These are phyloP conservation scores for Drosophila biarmipes DNA, from an alignment of 1,140 invertebrate species.

Conservation along the genomic window DNA sequence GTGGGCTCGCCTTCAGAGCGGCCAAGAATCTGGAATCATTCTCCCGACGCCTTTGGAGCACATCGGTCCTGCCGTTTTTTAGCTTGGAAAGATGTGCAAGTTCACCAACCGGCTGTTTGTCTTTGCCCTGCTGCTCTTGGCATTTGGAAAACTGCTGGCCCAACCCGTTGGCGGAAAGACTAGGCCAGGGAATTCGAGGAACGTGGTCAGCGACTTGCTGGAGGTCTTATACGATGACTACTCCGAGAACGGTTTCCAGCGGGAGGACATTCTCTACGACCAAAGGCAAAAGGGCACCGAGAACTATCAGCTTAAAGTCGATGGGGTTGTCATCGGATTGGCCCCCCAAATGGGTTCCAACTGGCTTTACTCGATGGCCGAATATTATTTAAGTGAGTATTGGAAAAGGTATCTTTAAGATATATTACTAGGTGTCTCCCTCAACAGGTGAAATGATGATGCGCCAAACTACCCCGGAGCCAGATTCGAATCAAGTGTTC, in stretches of 20 bases:
- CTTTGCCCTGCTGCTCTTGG: conserved; percentile 54
- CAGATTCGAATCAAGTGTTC: conserved; percentile 26
- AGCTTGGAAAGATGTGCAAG: conserved; percentile 69
- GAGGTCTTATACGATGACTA: conserved; percentile 70
- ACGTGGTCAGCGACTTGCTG: conserved; percentile 50
- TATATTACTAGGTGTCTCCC: background rate
- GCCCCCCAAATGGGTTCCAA: conserved; percentile 41
- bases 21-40: conserved; percentile 57
- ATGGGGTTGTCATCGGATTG: conserved; percentile 70
- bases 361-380: conserved; percentile 46
- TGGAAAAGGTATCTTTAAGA: background rate
- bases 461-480: conserved; percentile 13
- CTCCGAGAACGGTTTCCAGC: conserved; percentile 55
- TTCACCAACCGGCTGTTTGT: conserved; percentile 79
- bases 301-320: conserved; percentile 67
- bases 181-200: conserved; percentile 18
- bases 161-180: conserved; percentile 25
- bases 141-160: conserved; percentile 11
- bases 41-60: conserved; percentile 45
- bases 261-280: conserved; percentile 74
- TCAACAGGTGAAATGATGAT: conserved; percentile 24
- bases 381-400: conserved; percentile 52
- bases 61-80: conserved; percentile 51
- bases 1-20: conserved; percentile 44
- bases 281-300: conserved; percentile 76